Base-by-base conservation (phyloP, 2,797 vertebrate species). In the Lates japonicus region DNA sequence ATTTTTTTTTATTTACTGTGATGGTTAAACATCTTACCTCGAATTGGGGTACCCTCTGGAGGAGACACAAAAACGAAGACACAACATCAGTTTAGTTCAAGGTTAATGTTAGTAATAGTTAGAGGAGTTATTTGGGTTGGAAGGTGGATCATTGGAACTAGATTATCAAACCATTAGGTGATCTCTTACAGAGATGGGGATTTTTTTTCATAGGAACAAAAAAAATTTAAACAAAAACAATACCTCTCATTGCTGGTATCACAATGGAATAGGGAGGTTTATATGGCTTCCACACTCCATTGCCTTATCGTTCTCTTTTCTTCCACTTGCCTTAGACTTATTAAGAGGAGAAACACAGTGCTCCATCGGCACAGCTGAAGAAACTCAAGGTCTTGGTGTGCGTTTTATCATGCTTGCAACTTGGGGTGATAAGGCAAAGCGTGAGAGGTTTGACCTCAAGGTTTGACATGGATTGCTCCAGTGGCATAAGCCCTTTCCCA, bases 1-100 rank as follows among this genome's bases (percentile, higher is more conserved):
- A 22, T 22, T 17, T 17, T 16, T 2, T 17, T 37, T 22, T 74
- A 86, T 83, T 83, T 61, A 78, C 78, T 74, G 58, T 84, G 77
- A 81, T 86, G 71, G 78, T 87, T 91, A 85, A 85, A 86, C 78
- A 88, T 96, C 98, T 99, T 99, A 99, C 98, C 98, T 99, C 97
- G 96, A 93, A 99, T 99, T 51, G 98, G 98, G 92, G 98, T 99
- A 96, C 96, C 96, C 97, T 97, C 98, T 99, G 97, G 95, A 95
- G 96, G 88, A 93, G 96, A 98, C 88, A 97, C 95, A 97, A 95
- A 97, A 96, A 97, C 72, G 96, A 93, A 92, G 93, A 95, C 96
- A 95, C 95, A 96, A 94, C 94, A 95, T 91, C 88, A 95, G 95
- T 97, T 95, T 93, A 94, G 89, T 92, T 93, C 83, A 89, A 68